Evolutionary conservation across 2,888 invertebrate genomes (phyloP).

Genomic region (Lycaena phlaeas): DNA sequence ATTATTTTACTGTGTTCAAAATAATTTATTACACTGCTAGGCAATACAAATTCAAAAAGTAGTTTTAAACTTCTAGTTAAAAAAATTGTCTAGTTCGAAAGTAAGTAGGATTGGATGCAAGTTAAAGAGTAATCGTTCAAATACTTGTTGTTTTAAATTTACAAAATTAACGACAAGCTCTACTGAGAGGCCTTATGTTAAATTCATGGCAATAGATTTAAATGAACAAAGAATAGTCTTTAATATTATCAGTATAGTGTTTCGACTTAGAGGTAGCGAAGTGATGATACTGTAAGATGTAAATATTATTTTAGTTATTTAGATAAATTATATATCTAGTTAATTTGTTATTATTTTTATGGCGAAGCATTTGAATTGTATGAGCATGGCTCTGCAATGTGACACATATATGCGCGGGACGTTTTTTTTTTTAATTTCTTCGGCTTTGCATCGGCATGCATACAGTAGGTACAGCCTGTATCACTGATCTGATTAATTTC

Average conservation of each 20-base stretch:
- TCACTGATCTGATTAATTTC: too few relatives aligned
- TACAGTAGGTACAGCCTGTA: too few relatives aligned
- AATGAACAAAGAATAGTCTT: conserved; percentile 10
- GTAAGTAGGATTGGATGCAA: too few relatives aligned
- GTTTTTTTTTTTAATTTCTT: background rate
- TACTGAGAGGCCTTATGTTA: conserved; percentile 53
- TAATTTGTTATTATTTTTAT: conserved; percentile 19
- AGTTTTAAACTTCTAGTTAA: too few relatives aligned
- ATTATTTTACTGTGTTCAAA: too few relatives aligned
- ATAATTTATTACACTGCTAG: too few relatives aligned
- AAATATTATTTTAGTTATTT: conserved; percentile 27
- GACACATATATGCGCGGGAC: background rate
- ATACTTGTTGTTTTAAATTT: background rate
- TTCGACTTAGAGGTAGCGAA: background rate
- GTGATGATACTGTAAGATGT: conserved; percentile 17
- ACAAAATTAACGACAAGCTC: conserved; percentile 28
- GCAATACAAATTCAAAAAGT: too few relatives aligned
- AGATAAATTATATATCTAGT: conserved; percentile 28
- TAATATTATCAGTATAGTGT: conserved; percentile 8
- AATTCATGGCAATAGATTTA: conserved; percentile 19
- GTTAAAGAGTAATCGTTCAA: background rate
- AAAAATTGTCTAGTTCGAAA: too few relatives aligned
- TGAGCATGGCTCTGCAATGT: background rate
- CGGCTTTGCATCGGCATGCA: too few relatives aligned
- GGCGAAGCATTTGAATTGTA: conserved; percentile 14